These are phyloP conservation scores for Danaus melanippus DNA, from an alignment of 1,140 invertebrate genomes.

Conservation along the genomic window DNA sequence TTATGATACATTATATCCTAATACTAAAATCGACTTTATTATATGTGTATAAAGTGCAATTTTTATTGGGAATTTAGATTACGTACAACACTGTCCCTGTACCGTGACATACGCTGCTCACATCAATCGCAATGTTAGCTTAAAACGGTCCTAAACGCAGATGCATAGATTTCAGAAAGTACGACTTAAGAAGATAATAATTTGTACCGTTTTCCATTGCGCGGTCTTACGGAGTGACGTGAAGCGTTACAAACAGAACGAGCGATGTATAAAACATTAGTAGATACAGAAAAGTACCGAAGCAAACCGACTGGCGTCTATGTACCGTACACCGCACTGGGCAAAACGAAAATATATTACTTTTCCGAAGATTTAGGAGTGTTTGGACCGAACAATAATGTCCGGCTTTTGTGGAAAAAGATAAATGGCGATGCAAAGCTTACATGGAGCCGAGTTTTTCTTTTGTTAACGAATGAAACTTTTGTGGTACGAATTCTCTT, in stretches of 20 bases:
- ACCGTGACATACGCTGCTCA: conserved; percentile 28
- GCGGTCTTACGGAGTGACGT: conserved; percentile 20
- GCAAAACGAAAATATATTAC: conserved; percentile 73
- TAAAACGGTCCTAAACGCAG: conserved; percentile 46
- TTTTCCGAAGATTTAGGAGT: conserved; percentile 72
- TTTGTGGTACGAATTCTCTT: conserved; percentile 29
- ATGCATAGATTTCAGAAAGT: conserved; percentile 42
- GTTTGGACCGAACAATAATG: conserved; percentile 74
- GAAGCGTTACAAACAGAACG: conserved; percentile 30
- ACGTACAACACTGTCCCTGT: conserved; percentile 20
- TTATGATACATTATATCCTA: conserved; percentile 8
- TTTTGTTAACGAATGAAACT: conserved; percentile 64
- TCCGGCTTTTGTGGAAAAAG: conserved; percentile 73
- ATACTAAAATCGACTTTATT: conserved; percentile 12
- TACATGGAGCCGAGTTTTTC: conserved; percentile 62
- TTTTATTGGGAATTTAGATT: conserved; percentile 13
- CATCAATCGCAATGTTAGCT: conserved; percentile 41
- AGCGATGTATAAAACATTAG: conserved; percentile 67
- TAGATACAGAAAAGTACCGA: conserved; percentile 61
- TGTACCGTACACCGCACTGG: conserved; percentile 62
- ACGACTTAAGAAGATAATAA: conserved; percentile 42
- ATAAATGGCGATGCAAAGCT: conserved; percentile 71
- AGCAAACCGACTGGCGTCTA: conserved; percentile 55
- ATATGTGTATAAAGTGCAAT: conserved; percentile 10
- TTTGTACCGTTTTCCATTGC: conserved; percentile 47